Percentiles rank a stretch among this genome's conserved stretches.
Conservation (phyloP, 2,888 invertebrate species). For the Adelphocoris suturalis region DNA sequence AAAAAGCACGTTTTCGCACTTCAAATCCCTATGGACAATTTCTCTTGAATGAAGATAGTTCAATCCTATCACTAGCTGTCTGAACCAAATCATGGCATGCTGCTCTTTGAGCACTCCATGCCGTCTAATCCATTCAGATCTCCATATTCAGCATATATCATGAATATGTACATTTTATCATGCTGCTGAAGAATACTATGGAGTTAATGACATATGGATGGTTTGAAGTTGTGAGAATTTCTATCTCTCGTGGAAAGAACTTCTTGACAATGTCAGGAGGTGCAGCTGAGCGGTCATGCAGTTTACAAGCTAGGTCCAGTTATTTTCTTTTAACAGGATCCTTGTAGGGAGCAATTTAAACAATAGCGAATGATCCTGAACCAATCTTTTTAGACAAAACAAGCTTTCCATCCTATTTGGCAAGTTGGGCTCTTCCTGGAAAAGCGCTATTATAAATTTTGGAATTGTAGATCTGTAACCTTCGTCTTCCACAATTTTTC, state of each 20-base stretch:
- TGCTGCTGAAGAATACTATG: too few relatives aligned
- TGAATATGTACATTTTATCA: too few relatives aligned
- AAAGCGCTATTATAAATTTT: neutral
- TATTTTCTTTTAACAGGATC: constrained; percentile 85
- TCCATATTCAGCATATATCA: too few relatives aligned
- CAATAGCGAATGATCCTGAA: too few relatives aligned
- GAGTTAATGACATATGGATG: constrained; percentile 94
- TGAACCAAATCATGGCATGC: too few relatives aligned
- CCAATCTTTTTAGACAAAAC: constrained; percentile 92
- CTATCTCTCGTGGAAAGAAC: constrained; percentile 95
- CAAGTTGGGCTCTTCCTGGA: constrained; percentile 90
- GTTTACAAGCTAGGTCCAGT: constrained; percentile 91
- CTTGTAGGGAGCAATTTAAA: constrained; percentile 90
- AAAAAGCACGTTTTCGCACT: constrained; percentile 93
- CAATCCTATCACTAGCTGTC: too few relatives aligned
- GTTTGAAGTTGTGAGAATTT: constrained; percentile 92
- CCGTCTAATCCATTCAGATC: too few relatives aligned
- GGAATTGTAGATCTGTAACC: constrained; percentile 20
- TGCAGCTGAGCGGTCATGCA: constrained; percentile 93
- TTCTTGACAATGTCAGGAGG: constrained; percentile 93
- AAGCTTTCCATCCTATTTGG: constrained; percentile 91
- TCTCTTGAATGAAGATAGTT: too few relatives aligned
- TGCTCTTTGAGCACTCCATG: too few relatives aligned
- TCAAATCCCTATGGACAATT: constrained; percentile 94
- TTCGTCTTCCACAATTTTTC: constrained; percentile 51